These are phyloP conservation scores for Berghia stephanieae DNA, from an alignment of 1,140 invertebrate species.

Conservation along the genomic window DNA sequence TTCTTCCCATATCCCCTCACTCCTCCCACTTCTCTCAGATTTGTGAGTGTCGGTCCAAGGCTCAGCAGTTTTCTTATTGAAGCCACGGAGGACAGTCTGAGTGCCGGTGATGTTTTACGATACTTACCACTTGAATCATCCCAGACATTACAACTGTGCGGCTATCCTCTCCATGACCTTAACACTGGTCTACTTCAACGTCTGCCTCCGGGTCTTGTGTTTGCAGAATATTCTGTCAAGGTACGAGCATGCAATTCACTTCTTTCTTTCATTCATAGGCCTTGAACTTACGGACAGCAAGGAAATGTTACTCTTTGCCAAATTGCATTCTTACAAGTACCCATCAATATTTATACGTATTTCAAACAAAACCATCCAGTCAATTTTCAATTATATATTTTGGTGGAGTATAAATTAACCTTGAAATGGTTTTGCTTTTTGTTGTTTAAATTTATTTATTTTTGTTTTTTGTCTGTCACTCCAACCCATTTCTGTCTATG, in stretches of 20 bases:
- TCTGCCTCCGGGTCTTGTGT: slow-evolving; percentile 72
- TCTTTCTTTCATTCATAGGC: too few relatives aligned
- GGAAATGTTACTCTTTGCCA: too few relatives aligned
- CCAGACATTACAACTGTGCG: slow-evolving; percentile 72
- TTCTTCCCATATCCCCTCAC: too few relatives aligned
- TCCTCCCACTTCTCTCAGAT: too few relatives aligned
- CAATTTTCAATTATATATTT: too few relatives aligned
- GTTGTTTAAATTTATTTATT: background rate
- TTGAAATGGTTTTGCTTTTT: background rate
- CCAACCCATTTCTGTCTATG: slow-evolving; percentile 19
- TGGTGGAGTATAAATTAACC: too few relatives aligned
- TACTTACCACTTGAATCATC: slow-evolving; percentile 70
- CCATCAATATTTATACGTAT: too few relatives aligned
- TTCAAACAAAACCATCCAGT: too few relatives aligned
- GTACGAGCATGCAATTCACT: slow-evolving; percentile 65
- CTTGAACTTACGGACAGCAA: too few relatives aligned
- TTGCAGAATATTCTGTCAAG: slow-evolving; percentile 76
- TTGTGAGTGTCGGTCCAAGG: slow-evolving; percentile 74
- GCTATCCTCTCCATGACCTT: slow-evolving; percentile 58
- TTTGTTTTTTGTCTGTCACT: background rate
- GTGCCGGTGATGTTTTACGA: slow-evolving; percentile 59
- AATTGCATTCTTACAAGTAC: background rate
- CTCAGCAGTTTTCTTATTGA: slow-evolving; percentile 72
- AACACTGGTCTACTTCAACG: slow-evolving; percentile 44
- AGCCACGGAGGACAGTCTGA: slow-evolving; percentile 66